A percentile compares a stretch with the other conserved stretches of the same genome.
Evolutionary conservation across 2,888 invertebrate genomes (phyloP).

Genomic region (Dasysyrphus tricinctus): DNA sequence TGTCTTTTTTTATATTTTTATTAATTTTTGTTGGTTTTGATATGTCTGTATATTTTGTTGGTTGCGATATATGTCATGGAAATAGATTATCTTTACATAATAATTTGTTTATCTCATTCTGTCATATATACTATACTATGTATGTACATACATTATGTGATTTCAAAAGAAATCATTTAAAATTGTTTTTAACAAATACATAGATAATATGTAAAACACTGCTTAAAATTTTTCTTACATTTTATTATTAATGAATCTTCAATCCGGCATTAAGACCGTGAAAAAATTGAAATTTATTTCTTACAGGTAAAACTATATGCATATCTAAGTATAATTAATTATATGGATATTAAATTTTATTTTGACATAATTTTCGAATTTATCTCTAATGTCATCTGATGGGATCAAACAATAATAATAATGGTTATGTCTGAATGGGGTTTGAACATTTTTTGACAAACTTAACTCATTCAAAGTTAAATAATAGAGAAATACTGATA

Average conservation of each 20-base stretch:
- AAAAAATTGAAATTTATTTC: conserved; percentile 16
- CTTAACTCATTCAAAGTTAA: neutral
- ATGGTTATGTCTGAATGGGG: neutral
- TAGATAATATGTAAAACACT: too few species aligned
- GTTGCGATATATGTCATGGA: conserved; percentile 3
- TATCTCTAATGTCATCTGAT: neutral
- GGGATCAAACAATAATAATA: neutral
- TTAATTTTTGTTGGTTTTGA: conserved; percentile 4
- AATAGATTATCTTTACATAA: conserved; percentile 27
- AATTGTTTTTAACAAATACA: conserved; percentile 18
- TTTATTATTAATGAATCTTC: neutral
- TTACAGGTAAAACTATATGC: neutral
- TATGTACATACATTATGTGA: too few species aligned
- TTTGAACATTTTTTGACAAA: neutral
- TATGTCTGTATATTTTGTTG: conserved; percentile 16
- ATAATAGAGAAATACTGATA: neutral
- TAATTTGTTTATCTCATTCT: too few species aligned
- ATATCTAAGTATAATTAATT: neutral
- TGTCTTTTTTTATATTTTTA: conserved; percentile 8
- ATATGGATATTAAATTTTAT: neutral
- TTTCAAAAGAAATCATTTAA: conserved; percentile 12
- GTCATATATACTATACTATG: too few species aligned
- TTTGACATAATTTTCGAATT: conserved; percentile 8
- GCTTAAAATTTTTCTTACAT: conserved; percentile 5
- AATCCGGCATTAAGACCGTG: conserved; percentile 1